Conservation (phyloP, 2,888 invertebrate species). For the Drosophila prolongata region DNA sequence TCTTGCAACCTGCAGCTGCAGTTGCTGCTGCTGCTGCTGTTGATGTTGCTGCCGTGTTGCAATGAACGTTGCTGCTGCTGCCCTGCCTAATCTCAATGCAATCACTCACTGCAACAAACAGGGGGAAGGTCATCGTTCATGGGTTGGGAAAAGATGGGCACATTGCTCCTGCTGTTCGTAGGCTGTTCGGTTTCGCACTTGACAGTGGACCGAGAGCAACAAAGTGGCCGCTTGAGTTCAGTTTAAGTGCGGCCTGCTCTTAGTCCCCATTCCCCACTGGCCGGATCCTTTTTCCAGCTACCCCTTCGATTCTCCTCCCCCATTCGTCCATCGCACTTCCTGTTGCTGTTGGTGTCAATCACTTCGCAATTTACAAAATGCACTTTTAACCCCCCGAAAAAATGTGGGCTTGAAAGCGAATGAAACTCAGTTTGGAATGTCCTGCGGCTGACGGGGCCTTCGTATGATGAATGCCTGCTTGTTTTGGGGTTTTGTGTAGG, state of each 20-base stretch:
- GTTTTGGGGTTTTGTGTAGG: conserved; percentile 44
- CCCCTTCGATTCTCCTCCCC: background rate
- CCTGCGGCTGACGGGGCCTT: conserved; percentile 37
- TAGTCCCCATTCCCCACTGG: conserved; percentile 26
- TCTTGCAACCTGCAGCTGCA: conserved; percentile 18
- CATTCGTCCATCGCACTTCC: background rate
- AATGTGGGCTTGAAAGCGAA: conserved; percentile 24
- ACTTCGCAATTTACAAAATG: conserved; percentile 78
- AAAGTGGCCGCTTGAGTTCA: conserved; percentile 69
- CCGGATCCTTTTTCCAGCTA: conserved; percentile 2
- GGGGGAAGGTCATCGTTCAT: conserved; percentile 29
- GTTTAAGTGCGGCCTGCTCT: conserved; percentile 73
- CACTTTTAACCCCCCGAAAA: conserved; percentile 58
- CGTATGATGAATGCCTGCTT: conserved; percentile 65
- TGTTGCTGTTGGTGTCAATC: conserved; percentile 69
- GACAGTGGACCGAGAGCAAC: conserved; percentile 41
- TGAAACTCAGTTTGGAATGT: conserved; percentile 30
- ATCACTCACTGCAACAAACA: conserved; percentile 70
- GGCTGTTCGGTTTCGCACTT: conserved; percentile 44
- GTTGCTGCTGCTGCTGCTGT: conserved; percentile 11
- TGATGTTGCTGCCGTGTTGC: conserved; percentile 12
- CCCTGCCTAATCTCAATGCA: conserved; percentile 75
- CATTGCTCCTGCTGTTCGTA: conserved; percentile 15
- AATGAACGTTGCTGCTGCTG: conserved; percentile 23
- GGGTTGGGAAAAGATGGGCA: conserved; percentile 17